Percentiles rank a stretch among this genome's conserved stretches.
Evolutionary conservation across 2,888 invertebrate genomes (phyloP).

Genomic region (Cephus sareptanus): DNA sequence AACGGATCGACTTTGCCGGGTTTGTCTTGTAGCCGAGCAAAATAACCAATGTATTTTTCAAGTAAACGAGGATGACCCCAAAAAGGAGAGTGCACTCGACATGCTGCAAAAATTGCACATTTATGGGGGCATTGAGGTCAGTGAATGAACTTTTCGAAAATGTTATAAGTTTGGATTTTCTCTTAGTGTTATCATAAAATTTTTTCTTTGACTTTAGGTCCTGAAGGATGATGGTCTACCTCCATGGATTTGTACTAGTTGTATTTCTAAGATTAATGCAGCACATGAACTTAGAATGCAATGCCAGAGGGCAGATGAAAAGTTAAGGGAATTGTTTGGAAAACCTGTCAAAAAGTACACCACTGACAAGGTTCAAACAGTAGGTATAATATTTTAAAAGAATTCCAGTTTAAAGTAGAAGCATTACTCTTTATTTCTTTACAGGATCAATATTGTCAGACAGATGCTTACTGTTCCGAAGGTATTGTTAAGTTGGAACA

Average conservation of each 20-base stretch:
- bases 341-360: conserved; percentile 22
- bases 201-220: conserved; percentile 34
- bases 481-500: conserved; percentile 5
- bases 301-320: conserved; percentile 48
- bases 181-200: neutral
- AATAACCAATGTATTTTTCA: conserved; percentile 47
- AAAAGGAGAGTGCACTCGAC: conserved; percentile 19
- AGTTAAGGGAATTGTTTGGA: conserved; percentile 40
- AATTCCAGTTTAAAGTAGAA: neutral
- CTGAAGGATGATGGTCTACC: conserved; percentile 51
- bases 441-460: conserved; percentile 45
- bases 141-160: neutral
- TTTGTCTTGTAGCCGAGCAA: conserved; percentile 45
- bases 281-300: conserved; percentile 50
- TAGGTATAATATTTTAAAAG: neutral
- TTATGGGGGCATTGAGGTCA: conserved; percentile 53
- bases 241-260: conserved; percentile 43
- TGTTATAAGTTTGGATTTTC: neutral
- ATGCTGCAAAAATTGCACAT: conserved; percentile 43
- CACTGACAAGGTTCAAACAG: neutral
- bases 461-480: conserved; percentile 23
- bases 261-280: conserved; percentile 41
- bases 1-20: conserved; percentile 40
- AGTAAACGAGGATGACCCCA: conserved; percentile 18
- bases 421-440: neutral